A percentile compares a stretch with the other conserved stretches of the same genome.
Conservation (phyloP, 2,888 invertebrate genomes). For the Pseudococcus viburni region DNA sequence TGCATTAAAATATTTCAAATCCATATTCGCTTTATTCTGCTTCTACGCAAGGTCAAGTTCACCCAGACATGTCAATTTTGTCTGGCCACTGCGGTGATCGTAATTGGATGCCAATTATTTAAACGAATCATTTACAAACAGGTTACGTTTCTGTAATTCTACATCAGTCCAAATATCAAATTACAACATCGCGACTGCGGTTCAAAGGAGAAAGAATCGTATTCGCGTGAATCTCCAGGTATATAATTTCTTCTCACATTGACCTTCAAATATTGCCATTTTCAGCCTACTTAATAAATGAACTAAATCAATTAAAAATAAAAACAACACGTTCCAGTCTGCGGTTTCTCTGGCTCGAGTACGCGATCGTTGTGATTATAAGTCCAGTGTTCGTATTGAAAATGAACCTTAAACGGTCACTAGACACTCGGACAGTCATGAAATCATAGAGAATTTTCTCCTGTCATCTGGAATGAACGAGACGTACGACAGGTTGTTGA, state of each 20-base stretch:
- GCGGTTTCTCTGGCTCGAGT: conserved; percentile 21
- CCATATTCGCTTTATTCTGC: background rate
- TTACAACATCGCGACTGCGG: background rate
- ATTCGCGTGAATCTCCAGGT: background rate
- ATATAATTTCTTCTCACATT: background rate
- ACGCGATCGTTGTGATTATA: background rate
- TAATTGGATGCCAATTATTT: conserved; percentile 25
- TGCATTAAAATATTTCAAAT: background rate
- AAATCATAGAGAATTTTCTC: conserved; percentile 33
- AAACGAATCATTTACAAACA: conserved; percentile 13
- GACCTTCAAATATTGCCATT: conserved; percentile 36
- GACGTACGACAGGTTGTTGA: background rate
- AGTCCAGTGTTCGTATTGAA: background rate
- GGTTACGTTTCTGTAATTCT: background rate
- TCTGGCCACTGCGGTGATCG: background rate
- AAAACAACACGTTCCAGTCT: conserved; percentile 46
- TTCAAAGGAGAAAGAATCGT: background rate
- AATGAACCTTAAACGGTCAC: conserved; percentile 47
- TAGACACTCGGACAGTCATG: conserved; percentile 21
- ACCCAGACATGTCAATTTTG: background rate
- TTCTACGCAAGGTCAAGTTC: conserved; percentile 20
- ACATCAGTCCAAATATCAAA: background rate
- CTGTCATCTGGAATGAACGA: conserved; percentile 24
- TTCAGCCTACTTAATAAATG: conserved; percentile 52
- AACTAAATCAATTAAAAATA: conserved; percentile 42